A percentile compares a stretch with the other conserved stretches of the same genome.
phyloP scores from a whole-genome alignment of 1,140 invertebrate species.

The Teleopsis dalmanni region DNA sequence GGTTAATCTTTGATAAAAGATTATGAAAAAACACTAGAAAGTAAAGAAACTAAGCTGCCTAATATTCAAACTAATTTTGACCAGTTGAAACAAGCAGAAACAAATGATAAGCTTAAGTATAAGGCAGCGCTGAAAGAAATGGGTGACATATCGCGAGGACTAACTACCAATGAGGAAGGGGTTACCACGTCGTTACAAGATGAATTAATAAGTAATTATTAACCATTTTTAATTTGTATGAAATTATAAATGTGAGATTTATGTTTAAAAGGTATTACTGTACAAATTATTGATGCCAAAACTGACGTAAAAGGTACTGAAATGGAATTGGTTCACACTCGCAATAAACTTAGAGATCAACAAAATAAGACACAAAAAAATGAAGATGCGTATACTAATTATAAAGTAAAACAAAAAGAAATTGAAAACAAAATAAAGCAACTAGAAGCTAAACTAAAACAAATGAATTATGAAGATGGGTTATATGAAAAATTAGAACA shows the following conservation, averaged over 20 bases:
- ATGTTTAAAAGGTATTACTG: constrained; percentile 57
- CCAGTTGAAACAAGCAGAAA: constrained; percentile 59
- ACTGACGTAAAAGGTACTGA: constrained; percentile 72
- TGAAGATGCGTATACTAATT: constrained; percentile 63
- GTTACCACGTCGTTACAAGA: constrained; percentile 80
- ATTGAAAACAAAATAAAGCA: constrained; percentile 54
- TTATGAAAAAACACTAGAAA: constrained; percentile 58
- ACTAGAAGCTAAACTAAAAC: constrained; percentile 32
- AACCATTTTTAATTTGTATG: neutral
- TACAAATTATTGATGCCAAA: constrained; percentile 64
- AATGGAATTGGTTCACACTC: constrained; percentile 68
- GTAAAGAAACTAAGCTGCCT: constrained; percentile 60
- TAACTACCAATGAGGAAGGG: constrained; percentile 72
- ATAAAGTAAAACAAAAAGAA: constrained; percentile 56
- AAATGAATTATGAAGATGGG: constrained; percentile 62
- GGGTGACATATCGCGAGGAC: constrained; percentile 75
- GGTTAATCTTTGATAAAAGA: too few species aligned
- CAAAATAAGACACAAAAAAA: constrained; percentile 62
- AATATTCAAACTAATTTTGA: constrained; percentile 63
- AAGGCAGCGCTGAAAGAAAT: constrained; percentile 67
- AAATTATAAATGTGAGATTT: constrained; percentile 1
- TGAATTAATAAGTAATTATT: constrained; percentile 77
- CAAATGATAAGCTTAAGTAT: constrained; percentile 60
- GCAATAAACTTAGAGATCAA: constrained; percentile 60
- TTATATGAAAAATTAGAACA: constrained; percentile 52